Base-by-base conservation (phyloP, 2,113 vertebrate species). In the Laticauda laticaudata region DNA sequence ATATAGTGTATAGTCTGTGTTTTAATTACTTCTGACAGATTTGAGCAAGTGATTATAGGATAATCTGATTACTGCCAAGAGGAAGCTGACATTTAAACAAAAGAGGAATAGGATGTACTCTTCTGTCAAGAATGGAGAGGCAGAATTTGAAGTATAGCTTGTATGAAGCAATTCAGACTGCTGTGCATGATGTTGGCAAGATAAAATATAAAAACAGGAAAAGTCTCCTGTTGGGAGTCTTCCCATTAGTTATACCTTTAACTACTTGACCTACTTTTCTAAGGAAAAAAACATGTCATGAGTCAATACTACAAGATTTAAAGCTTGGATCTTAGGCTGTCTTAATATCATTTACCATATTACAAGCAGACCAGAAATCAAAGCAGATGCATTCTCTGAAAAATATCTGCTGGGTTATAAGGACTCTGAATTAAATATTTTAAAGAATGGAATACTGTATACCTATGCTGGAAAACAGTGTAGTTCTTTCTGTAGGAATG, bases 1-100 rank as follows among this genome's bases (percentile, higher is more conserved):
- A 93, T 92, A 91, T 87, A 94, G 93, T 87, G 64, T 64, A 93
- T 81, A 94, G 10, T 43, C n/a, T 94, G 95, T 95, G 92, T 95
- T 95, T 95, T 95, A 96, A 96, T 96, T 95, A 94, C 57, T 92
- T 92, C 91, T 94, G 94, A 91, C 93, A 93, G 94, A 95, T 97
- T 96, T 94, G 94, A 94, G 94, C 95, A 95, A 92, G 91, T 96
- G 18, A 94, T 96, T 96, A 95, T 39, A 61, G 93, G 94, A 85
- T 95, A 96, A 96, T 95, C 96, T 94, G 95, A 95, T 96, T 95
- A 94, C 53, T 29, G 93, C 93, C 92, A 92, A 91, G 69, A 93
- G 89, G 53, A 91, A 94, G 29, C 64, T 95, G 91, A 92, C 93
- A 91, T 94, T 94, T 95, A 93, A 48, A 93, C 96, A 96, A 93